These are phyloP conservation scores for Meganola albula DNA, from an alignment of 2,888 invertebrate species.

Conservation along the genomic window DNA sequence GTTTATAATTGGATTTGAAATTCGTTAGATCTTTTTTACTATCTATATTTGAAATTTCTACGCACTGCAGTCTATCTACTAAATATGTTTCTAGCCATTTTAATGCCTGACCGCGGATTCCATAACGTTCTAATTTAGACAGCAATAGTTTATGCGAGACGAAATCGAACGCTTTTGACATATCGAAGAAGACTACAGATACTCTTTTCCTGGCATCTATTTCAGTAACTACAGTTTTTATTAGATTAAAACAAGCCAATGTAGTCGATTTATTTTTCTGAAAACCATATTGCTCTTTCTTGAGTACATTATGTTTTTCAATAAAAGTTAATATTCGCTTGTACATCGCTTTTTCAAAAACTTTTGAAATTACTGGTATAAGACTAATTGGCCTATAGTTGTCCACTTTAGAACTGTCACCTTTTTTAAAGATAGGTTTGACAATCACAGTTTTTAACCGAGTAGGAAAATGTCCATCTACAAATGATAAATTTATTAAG, in stretches of 20 bases:
- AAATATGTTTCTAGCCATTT: not conserved
- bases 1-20: too few relatives aligned
- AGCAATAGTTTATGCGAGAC: slow-evolving; percentile 4
- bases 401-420: not conserved
- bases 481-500: slow-evolving; percentile 1
- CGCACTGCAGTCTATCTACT: too few relatives aligned
- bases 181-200: slow-evolving; percentile 5
- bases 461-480: slow-evolving; percentile 6
- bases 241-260: not conserved
- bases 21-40: too few relatives aligned
- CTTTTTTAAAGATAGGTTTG: slow-evolving; percentile 4
- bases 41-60: too few relatives aligned
- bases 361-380: slow-evolving; percentile 5
- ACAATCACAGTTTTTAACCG: slow-evolving; percentile 1
- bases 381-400: slow-evolving; percentile 8
- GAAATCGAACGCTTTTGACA: slow-evolving; percentile 11
- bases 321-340: slow-evolving; percentile 1
- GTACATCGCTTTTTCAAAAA: slow-evolving; percentile 8
- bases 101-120: not conserved
- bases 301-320: not conserved
- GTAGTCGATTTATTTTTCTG: slow-evolving; percentile 3
- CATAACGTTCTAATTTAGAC: not conserved
- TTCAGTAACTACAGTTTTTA: not conserved
- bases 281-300: slow-evolving; percentile 7
- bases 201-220: slow-evolving; percentile 2